Conservation (phyloP, 2,113 vertebrate species). For the Hippocampus zosterae region DNA sequence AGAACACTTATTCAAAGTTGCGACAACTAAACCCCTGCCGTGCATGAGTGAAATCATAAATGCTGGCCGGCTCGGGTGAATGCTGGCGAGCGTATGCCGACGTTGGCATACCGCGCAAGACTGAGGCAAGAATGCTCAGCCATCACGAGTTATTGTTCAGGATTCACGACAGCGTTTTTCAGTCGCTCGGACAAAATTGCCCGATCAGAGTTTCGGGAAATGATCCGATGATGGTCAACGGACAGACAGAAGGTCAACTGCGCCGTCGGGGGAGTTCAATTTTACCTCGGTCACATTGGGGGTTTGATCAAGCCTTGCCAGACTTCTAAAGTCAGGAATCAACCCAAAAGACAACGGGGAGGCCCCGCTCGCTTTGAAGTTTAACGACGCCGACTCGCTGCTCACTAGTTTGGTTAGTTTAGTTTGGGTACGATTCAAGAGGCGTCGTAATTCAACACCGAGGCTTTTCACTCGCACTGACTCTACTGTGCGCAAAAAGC, state of each 20-base stretch:
- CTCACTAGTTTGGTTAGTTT: conserved; percentile 14
- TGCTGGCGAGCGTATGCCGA: too few species aligned
- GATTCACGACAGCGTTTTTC: too few species aligned
- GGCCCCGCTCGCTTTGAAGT: conserved; percentile 10
- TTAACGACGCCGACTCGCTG: conserved; percentile 19
- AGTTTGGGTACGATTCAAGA: not conserved
- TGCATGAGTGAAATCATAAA: too few species aligned
- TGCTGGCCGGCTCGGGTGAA: too few species aligned
- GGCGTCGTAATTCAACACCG: not conserved
- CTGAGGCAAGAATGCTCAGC: too few species aligned
- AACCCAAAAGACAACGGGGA: not conserved
- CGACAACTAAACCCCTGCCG: not conserved
- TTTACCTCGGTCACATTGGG: not conserved
- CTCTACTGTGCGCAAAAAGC: not conserved
- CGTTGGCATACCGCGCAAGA: too few species aligned
- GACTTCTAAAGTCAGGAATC: conserved; percentile 11
- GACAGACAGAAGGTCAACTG: too few species aligned
- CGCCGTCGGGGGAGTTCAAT: not conserved
- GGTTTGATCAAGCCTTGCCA: conserved; percentile 9
- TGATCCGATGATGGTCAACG: not conserved
- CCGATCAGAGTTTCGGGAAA: not conserved
- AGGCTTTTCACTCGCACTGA: not conserved
- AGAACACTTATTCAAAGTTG: not conserved
- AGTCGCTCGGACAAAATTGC: too few species aligned
- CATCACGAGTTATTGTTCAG: too few species aligned